These are phyloP conservation scores for Plagiodera versicolora DNA, from an alignment of 2,888 invertebrate species.

Conservation along the genomic window DNA sequence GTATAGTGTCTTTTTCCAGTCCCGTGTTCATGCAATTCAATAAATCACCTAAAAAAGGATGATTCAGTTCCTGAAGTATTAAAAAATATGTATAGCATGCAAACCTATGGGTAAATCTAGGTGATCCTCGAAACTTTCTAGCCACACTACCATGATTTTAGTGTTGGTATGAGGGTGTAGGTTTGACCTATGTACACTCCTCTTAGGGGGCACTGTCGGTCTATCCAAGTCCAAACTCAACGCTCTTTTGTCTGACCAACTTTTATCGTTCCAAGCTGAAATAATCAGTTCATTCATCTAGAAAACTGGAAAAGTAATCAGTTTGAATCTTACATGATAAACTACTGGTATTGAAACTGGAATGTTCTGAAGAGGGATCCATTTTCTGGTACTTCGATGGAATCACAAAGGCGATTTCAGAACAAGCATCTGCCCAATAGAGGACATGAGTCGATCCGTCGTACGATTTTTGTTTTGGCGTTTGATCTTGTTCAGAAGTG, in stretches of 20 bases:
- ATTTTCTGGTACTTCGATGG: conserved; percentile 61
- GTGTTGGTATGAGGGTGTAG: conserved; percentile 63
- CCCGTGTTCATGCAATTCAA: conserved; percentile 81
- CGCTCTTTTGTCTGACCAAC: conserved; percentile 61
- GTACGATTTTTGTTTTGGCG: conserved; percentile 57
- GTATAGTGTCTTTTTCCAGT: conserved; percentile 67
- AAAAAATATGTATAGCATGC: too few species aligned
- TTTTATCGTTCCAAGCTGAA: conserved; percentile 61
- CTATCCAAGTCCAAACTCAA: conserved; percentile 73
- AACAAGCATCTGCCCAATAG: conserved; percentile 94
- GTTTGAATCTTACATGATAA: conserved; percentile 46
- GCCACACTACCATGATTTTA: conserved; percentile 91
- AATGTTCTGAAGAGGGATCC: conserved; percentile 35
- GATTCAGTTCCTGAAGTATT: too few species aligned
- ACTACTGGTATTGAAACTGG: conserved; percentile 43
- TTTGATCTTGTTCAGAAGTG: conserved; percentile 26
- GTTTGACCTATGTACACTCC: conserved; percentile 59
- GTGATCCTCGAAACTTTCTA: conserved; percentile 94
- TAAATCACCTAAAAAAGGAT: conserved; percentile 69
- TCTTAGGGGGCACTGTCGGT: conserved; percentile 63
- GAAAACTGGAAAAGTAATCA: too few species aligned
- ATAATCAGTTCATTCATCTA: too few species aligned
- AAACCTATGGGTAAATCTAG: conserved; percentile 83
- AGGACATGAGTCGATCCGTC: conserved; percentile 84
- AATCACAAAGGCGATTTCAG: conserved; percentile 94